Percentiles rank a stretch among this genome's conserved stretches.
Conservation (phyloP, 2,888 invertebrate species). For the Bellardia pandia region DNA sequence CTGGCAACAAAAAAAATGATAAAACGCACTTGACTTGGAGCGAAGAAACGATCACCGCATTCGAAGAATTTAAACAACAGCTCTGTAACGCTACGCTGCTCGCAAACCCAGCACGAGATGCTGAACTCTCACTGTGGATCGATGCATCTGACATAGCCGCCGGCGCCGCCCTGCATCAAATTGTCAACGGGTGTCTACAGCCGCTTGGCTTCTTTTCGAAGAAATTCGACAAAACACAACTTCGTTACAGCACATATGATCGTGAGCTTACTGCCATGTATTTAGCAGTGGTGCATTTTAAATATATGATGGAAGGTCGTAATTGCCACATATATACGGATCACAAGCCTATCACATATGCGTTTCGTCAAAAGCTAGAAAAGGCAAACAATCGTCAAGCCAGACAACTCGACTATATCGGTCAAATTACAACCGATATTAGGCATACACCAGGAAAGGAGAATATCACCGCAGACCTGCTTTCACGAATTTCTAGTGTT, state of each 20-base stretch:
- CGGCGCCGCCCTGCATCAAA: conserved; percentile 43
- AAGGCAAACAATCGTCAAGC: conserved; percentile 52
- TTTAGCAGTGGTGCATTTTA: conserved; percentile 56
- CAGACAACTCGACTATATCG: conserved; percentile 48
- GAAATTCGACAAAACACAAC: conserved; percentile 49
- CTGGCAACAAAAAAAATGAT: conserved; percentile 60
- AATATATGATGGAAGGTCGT: conserved; percentile 63
- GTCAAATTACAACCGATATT: conserved; percentile 51
- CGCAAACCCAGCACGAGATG: conserved; percentile 27
- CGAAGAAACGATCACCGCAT: conserved; percentile 27
- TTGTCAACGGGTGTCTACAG: conserved; percentile 8
- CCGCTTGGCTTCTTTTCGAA: conserved; percentile 50
- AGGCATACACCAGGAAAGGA: conserved; percentile 26
- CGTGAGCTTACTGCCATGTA: conserved; percentile 59
- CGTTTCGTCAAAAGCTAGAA: conserved; percentile 35
- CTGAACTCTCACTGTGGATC: conserved; percentile 49
- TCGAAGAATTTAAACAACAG: conserved; percentile 44
- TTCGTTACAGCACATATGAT: conserved; percentile 64
- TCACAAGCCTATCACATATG: conserved; percentile 44
- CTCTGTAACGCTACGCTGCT: conserved; percentile 20
- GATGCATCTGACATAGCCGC: conserved; percentile 50
- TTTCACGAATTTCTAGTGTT: conserved; percentile 45
- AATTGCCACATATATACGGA: conserved; percentile 62
- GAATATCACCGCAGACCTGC: conserved; percentile 50
- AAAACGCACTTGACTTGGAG: conserved; percentile 22